Evolutionary conservation across 2,797 vertebrate species (phyloP).

Genomic region (Bovichtus variegatus): DNA sequence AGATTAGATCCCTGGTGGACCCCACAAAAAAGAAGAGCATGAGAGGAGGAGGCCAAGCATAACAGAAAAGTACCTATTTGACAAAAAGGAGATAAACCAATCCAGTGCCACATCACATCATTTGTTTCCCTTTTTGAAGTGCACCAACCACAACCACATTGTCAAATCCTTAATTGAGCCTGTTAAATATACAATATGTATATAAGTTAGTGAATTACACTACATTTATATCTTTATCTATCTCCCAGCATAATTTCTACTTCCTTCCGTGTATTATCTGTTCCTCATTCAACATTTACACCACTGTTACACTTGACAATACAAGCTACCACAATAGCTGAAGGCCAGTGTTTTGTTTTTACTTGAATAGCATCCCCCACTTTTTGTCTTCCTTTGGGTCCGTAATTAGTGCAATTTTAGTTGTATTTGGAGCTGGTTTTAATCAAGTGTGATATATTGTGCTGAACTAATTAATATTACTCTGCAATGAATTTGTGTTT

Average conservation of each 20-base stretch:
- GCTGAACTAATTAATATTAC: slow-evolving; percentile 2
- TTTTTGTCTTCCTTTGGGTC: neutral
- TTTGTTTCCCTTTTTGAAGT: neutral
- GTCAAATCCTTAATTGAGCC: neutral
- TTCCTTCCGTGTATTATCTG: neutral
- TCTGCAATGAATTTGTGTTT: slow-evolving; percentile 5
- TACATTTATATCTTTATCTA: neutral
- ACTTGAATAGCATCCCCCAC: neutral
- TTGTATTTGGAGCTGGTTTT: neutral
- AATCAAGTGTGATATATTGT: neutral
- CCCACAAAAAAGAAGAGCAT: neutral
- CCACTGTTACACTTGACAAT: neutral
- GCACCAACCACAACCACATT: neutral
- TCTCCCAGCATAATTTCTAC: neutral
- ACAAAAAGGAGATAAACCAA: too few relatives aligned
- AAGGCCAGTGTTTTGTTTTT: neutral
- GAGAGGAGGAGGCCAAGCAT: neutral
- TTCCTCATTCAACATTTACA: neutral
- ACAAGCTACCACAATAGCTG: neutral
- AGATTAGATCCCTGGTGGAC: neutral
- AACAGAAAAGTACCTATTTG: too few relatives aligned
- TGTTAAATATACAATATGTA: neutral
- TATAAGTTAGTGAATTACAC: neutral
- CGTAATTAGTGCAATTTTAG: neutral
- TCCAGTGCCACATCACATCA: too few relatives aligned